Evolutionary conservation across 2,113 vertebrate species (phyloP), one percentile per base, ranked within the genome.

Genomic region (Lophius piscatorius): DNA sequence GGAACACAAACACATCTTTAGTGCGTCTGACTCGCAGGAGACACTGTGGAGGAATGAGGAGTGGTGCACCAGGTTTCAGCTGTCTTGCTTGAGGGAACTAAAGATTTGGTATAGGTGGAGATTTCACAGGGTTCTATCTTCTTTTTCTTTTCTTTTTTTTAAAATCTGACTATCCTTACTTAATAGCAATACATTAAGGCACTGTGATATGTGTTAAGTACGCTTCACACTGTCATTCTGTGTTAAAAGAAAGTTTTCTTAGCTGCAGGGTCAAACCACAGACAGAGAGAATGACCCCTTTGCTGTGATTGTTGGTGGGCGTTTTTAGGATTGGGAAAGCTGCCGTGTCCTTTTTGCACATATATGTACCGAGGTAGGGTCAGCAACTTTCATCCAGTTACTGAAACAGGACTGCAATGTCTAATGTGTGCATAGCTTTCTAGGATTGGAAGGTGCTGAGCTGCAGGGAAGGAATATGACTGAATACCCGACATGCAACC

Each of bases 301-400:
- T 72, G 49, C 65, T 74, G 35, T 65, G 71, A 20, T 28, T 67
- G 57, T 42, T 51, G 24, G 42, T 41, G 57, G 62, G 6, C 48
- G 3, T 64, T 56, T 63, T 39, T 13, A 39, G 13, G 48, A n/a
- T 52, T 41, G 80, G 31, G 40, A 78, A 70, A 41, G 49, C 56
- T 54, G 52, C 41, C 60, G 44, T 59, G 35, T 70, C 56, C 47
- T 75, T 74, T 63, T 29, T 51, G 12, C 1, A n/a, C 16, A 26
- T 31, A n/a, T n/a, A n/a, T n/a, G n/a, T n/a, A 24, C 31, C 33
- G n/a, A 80, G 46, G 63, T 21, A 55, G 35, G 26, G 46, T 42
- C n/a, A 31, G 26, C 34, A 48, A 49, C 33, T 63, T 78, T n/a
- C 5, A 3, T 39, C 10, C 42, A 36, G 14, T 63, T 3, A 36